A percentile compares a stretch with the other conserved stretches of the same genome.
Conservation (phyloP, 2,797 vertebrate species). For the Cryptoprocta ferox region DNA sequence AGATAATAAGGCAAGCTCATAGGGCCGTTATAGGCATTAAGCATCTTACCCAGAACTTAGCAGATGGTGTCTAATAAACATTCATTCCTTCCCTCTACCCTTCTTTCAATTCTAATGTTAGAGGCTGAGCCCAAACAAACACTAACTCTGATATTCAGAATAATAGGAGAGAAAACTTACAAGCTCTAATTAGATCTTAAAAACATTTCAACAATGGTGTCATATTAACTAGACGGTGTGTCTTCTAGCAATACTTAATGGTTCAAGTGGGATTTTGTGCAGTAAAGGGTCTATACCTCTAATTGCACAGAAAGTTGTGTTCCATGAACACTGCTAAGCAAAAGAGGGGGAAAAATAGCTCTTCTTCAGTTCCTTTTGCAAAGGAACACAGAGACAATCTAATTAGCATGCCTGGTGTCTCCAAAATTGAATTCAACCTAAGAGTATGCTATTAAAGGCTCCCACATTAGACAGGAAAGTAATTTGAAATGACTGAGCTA, state of each 20-base stretch:
- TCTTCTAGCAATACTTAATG: slow-evolving; percentile 67
- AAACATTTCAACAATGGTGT: slow-evolving; percentile 40
- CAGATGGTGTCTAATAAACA: slow-evolving; percentile 45
- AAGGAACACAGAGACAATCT: slow-evolving; percentile 80
- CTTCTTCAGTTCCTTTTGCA: slow-evolving; percentile 72
- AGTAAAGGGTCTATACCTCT: slow-evolving; percentile 69
- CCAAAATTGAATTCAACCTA: slow-evolving; percentile 89
- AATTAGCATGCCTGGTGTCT: slow-evolving; percentile 86
- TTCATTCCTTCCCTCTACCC: background rate
- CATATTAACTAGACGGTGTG: slow-evolving; percentile 53
- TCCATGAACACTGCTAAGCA: slow-evolving; percentile 65
- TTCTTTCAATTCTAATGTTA: slow-evolving; percentile 26
- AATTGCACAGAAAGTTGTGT: slow-evolving; percentile 60
- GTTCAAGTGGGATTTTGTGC: slow-evolving; percentile 43
- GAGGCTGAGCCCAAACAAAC: slow-evolving; percentile 46
- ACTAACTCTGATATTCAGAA: slow-evolving; percentile 27
- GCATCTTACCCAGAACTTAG: background rate
- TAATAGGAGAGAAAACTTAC: slow-evolving; percentile 45
- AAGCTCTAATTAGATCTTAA: slow-evolving; percentile 58
- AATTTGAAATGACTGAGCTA: slow-evolving; percentile 86
- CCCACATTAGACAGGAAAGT: slow-evolving; percentile 87
- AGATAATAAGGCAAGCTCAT: background rate
- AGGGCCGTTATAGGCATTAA: background rate
- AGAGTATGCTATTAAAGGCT: slow-evolving; percentile 89
- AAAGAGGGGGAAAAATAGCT: slow-evolving; percentile 68